These are phyloP conservation scores for Clytia hemisphaerica DNA, from an alignment of 30 jellyfish, hydroid and myxozoan genomes.

Conservation along the genomic window DNA sequence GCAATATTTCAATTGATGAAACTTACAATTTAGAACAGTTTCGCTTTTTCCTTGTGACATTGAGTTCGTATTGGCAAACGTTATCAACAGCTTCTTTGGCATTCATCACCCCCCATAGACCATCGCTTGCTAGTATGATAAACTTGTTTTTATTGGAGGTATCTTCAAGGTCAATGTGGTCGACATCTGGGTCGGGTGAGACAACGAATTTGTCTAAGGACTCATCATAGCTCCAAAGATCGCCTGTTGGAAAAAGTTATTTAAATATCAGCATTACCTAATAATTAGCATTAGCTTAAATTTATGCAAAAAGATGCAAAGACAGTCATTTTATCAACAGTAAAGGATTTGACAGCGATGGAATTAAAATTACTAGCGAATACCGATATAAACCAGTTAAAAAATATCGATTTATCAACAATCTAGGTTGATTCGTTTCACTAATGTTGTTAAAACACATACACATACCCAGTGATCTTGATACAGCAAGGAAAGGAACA, in stretches of 20 bases:
- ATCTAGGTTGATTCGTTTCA: no score
- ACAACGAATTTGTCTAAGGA: conserved; percentile 55
- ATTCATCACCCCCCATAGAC: conserved; percentile 86
- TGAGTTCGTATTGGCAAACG: conserved; percentile 26
- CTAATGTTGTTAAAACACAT: not conserved
- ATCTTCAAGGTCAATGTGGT: conserved; percentile 26
- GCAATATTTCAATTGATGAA: no score
- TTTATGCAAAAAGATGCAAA: no score
- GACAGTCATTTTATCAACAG: no score
- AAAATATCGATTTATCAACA: no score
- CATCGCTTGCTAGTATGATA: conserved; percentile 75
- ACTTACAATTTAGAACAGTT: conserved; percentile 19
- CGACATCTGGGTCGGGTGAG: conserved; percentile 84
- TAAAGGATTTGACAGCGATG: no score
- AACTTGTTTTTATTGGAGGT: conserved; percentile 39
- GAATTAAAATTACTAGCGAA: no score
- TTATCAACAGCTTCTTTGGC: conserved; percentile 65
- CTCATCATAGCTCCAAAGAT: conserved; percentile 78
- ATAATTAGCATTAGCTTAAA: no score
- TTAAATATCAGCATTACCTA: no score
- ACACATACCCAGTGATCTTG: conserved; percentile 77
- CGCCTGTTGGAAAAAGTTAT: conserved; percentile 47
- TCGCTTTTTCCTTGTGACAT: conserved; percentile 27
- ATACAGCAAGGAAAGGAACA: conserved; percentile 90
- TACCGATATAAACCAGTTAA: no score